Evolutionary conservation across 1,140 invertebrate genomes (phyloP).

Genomic region (Drosophila kurseongensis): DNA sequence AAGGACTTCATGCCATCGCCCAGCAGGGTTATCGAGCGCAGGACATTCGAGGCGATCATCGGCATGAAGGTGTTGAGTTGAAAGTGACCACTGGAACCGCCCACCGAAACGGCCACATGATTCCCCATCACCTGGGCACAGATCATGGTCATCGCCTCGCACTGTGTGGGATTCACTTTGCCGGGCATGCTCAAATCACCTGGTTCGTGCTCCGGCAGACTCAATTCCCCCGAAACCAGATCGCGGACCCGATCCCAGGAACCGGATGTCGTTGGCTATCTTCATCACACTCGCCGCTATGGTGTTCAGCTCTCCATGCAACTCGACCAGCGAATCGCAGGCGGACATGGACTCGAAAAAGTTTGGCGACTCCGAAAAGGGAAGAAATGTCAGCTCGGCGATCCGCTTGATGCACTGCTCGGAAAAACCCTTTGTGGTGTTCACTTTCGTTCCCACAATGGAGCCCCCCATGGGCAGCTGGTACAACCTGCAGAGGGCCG

Average conservation of each 20-base stretch:
- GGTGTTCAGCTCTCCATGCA: slow-evolving; percentile 96
- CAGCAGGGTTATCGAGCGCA: slow-evolving; percentile 95
- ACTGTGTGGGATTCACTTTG: slow-evolving; percentile 99
- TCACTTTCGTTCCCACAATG: slow-evolving; percentile 97
- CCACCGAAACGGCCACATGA: slow-evolving; percentile 96
- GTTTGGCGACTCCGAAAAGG: slow-evolving; percentile 96
- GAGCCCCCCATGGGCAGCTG: slow-evolving; percentile 97
- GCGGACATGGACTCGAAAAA: slow-evolving; percentile 98
- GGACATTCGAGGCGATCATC: slow-evolving; percentile 97
- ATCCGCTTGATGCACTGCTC: slow-evolving; percentile 94
- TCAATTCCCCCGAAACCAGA: slow-evolving; percentile 98
- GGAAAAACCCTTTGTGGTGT: slow-evolving; percentile 92
- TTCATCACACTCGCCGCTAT: slow-evolving; percentile 98
- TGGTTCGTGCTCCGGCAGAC: slow-evolving; percentile 98
- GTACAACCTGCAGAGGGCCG: slow-evolving; percentile 92
- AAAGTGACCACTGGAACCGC: slow-evolving; percentile 98
- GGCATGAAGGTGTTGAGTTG: slow-evolving; percentile 99
- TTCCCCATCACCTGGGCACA: slow-evolving; percentile 99
- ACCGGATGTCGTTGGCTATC: slow-evolving; percentile 98
- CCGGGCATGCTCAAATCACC: slow-evolving; percentile 99
- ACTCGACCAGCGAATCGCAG: slow-evolving; percentile 97
- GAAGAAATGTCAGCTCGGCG: slow-evolving; percentile 89
- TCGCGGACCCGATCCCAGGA: slow-evolving; percentile 97
- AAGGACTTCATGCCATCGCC: slow-evolving; percentile 94
- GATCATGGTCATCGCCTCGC: slow-evolving; percentile 99